Conservation (phyloP, 2,797 vertebrate species). For the Anabas testudineus region DNA sequence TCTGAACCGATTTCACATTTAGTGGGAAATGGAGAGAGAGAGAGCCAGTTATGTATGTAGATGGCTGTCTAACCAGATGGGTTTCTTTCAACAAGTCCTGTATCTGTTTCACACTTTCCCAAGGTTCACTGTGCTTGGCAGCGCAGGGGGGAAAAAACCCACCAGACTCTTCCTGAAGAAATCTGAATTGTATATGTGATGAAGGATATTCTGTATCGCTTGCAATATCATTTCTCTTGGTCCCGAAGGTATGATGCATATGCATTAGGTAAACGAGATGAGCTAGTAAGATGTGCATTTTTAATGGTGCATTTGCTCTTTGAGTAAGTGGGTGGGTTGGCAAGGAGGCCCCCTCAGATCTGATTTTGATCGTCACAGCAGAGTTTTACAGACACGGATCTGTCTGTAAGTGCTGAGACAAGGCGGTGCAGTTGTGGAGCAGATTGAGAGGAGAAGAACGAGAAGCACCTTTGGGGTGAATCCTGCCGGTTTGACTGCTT, state of each 20-base stretch:
- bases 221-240: constrained; percentile 77
- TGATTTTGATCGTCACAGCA: constrained; percentile 77
- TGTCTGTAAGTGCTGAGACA: constrained; percentile 69
- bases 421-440: constrained; percentile 69
- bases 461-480: constrained; percentile 77
- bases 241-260: constrained; percentile 85
- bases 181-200: constrained; percentile 82
- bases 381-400: constrained; percentile 79
- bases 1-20: constrained; percentile 72
- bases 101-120: constrained; percentile 74
- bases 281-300: constrained; percentile 83
- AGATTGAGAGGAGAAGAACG: constrained; percentile 72
- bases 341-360: constrained; percentile 67
- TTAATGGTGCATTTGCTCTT: constrained; percentile 85
- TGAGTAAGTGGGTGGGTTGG: constrained; percentile 79
- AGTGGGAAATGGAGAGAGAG: constrained; percentile 45
- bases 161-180: constrained; percentile 67
- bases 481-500: constrained; percentile 71
- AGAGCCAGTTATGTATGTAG: constrained; percentile 64
- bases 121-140: constrained; percentile 71
- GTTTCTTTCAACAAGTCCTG: constrained; percentile 81
- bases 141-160: constrained; percentile 36
- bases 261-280: constrained; percentile 84
- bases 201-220: constrained; percentile 76
- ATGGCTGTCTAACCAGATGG: constrained; percentile 72